Evolutionary conservation across 2,888 invertebrate genomes (phyloP).

Genomic region (Scaeva pyrastri): DNA sequence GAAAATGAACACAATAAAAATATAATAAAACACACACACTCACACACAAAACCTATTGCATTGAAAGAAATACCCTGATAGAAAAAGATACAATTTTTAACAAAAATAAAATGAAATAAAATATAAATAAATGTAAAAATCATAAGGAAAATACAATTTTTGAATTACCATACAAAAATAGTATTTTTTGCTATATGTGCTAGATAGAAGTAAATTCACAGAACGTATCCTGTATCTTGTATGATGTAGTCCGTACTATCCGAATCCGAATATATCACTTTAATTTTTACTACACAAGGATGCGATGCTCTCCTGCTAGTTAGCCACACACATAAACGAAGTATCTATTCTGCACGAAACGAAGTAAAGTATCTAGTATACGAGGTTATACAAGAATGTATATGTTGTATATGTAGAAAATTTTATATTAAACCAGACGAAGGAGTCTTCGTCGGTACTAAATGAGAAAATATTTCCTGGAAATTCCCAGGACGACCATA

Average conservation of each 20-base stretch:
- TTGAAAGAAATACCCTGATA: constrained; percentile 57
- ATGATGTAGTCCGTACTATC: not conserved
- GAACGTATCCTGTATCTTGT: not conserved
- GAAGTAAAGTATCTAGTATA: constrained; percentile 20
- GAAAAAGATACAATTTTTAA: constrained; percentile 27
- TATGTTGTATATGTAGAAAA: too few species aligned
- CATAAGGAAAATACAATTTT: constrained; percentile 69
- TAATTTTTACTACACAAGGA: constrained; percentile 37
- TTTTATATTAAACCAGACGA: constrained; percentile 40
- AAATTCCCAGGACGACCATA: constrained; percentile 63
- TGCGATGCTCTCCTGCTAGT: constrained; percentile 27
- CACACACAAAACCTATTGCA: constrained; percentile 51
- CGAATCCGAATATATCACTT: constrained; percentile 25
- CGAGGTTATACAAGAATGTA: not conserved
- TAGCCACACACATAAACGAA: constrained; percentile 29
- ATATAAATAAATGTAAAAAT: constrained; percentile 1
- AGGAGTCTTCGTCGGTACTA: constrained; percentile 34
- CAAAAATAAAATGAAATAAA: constrained; percentile 11
- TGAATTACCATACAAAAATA: constrained; percentile 56
- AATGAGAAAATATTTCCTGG: constrained; percentile 72
- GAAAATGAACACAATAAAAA: constrained; percentile 2
- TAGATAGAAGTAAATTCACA: not conserved
- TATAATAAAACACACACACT: not conserved
- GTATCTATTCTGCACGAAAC: constrained; percentile 19
- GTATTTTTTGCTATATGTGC: not conserved